These are phyloP conservation scores for Tridacna crocea DNA, from an alignment of 2,888 invertebrate species.

Conservation along the genomic window DNA sequence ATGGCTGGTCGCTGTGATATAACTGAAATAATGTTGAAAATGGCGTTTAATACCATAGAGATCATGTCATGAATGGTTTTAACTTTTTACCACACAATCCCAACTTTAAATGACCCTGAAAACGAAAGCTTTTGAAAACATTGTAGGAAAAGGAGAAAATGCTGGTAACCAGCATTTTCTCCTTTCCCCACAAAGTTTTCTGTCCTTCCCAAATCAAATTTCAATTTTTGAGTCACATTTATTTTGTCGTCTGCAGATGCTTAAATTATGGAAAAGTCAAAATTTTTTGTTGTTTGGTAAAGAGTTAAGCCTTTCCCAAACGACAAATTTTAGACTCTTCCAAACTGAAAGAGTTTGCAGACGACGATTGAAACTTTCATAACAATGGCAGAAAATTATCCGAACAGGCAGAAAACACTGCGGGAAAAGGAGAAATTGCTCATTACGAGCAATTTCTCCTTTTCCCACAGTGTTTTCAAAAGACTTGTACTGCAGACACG, in stretches of 20 bases:
- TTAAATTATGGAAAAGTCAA: not conserved
- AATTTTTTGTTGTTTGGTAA: not conserved
- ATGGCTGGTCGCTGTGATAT: no score
- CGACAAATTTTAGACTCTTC: no score
- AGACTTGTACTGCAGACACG: not conserved
- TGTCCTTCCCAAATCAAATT: no score
- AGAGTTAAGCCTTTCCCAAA: no score
- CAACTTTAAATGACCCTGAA: no score
- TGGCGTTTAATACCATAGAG: no score
- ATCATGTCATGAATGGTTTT: no score
- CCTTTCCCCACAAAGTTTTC: not conserved
- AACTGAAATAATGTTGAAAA: no score
- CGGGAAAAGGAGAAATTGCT: not conserved
- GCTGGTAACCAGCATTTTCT: not conserved
- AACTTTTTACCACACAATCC: not conserved
- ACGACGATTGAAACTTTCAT: not conserved
- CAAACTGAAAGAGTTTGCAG: not conserved
- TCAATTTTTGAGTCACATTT: no score
- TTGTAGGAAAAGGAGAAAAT: not conserved
- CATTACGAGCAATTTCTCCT: not conserved
- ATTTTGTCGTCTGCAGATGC: no score
- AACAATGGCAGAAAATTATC: not conserved
- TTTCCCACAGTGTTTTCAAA: not conserved
- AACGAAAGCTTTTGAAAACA: no score
- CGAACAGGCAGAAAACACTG: not conserved